phyloP scores from a whole-genome alignment of 2,888 invertebrate genomes.

The Exocentrus adspersus region DNA sequence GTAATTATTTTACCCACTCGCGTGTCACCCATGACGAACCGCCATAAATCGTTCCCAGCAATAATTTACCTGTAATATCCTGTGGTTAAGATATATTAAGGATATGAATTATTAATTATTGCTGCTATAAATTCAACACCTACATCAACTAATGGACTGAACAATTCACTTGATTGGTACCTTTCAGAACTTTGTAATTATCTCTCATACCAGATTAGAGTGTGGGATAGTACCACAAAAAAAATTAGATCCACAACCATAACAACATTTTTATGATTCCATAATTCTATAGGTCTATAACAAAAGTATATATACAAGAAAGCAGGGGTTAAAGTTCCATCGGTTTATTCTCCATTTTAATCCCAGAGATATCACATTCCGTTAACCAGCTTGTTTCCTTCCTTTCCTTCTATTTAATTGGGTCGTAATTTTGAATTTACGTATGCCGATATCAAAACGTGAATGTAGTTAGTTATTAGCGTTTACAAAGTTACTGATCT shows the following conservation, averaged over 20 bases:
- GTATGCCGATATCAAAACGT: conserved; percentile 6
- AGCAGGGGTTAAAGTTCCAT: no score
- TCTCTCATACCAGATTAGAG: neutral
- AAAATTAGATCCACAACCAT: no score
- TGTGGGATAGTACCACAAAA: no score
- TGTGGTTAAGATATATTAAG: neutral
- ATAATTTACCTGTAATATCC: neutral
- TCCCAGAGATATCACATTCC: neutral
- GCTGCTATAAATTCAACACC: neutral
- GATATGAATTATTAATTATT: neutral
- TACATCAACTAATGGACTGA: neutral
- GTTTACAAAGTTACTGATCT: conserved; percentile 2
- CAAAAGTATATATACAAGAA: no score
- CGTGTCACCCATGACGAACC: neutral
- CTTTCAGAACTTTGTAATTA: neutral
- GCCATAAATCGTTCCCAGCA: neutral
- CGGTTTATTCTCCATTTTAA: neutral
- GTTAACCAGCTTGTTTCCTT: neutral
- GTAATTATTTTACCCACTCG: no score
- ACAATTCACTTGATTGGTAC: neutral
- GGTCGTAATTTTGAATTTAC: neutral
- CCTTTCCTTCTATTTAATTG: neutral
- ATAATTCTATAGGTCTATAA: no score
- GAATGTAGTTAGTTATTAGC: conserved; percentile 10
- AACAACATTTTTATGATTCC: no score